Conservation (phyloP, 2,113 vertebrate species). For the Gymnobelideus leadbeateri region DNA sequence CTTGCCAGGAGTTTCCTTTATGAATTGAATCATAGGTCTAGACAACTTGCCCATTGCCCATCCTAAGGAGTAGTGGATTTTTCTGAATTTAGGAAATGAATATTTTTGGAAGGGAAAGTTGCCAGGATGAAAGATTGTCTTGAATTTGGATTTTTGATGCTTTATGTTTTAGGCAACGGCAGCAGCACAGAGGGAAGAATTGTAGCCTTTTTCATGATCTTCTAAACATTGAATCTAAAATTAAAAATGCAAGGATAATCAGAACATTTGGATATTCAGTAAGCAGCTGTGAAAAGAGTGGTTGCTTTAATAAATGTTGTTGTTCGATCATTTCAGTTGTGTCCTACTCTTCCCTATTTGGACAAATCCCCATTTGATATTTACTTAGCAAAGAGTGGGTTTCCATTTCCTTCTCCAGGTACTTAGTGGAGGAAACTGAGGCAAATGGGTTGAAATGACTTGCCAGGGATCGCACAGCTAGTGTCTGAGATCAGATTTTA, state of each 20-base stretch:
- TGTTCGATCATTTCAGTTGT: not conserved
- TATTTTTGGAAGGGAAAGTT: not conserved
- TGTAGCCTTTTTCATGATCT: not conserved
- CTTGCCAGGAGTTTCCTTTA: not conserved
- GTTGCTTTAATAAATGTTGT: not conserved
- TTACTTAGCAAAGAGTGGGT: not conserved
- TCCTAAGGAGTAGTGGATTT: not conserved
- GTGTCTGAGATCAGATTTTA: not conserved
- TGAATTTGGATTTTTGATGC: not conserved
- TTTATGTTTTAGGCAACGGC: not conserved
- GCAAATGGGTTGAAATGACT: not conserved
- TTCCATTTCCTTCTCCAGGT: not conserved
- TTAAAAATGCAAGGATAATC: not conserved
- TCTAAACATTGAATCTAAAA: not conserved
- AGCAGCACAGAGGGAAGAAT: not conserved
- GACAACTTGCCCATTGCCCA: not conserved
- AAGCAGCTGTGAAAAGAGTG: not conserved
- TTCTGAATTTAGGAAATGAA: not conserved
- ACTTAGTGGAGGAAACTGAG: not conserved
- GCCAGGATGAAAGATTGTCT: not conserved
- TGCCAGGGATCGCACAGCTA: not conserved
- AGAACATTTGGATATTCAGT: not conserved
- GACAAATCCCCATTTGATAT: not conserved
- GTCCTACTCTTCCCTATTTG: not conserved
- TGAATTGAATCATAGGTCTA: not conserved